These are phyloP conservation scores for Centroberyx gerrardi DNA, from an alignment of 2,797 vertebrate genomes.

Conservation along the genomic window DNA sequence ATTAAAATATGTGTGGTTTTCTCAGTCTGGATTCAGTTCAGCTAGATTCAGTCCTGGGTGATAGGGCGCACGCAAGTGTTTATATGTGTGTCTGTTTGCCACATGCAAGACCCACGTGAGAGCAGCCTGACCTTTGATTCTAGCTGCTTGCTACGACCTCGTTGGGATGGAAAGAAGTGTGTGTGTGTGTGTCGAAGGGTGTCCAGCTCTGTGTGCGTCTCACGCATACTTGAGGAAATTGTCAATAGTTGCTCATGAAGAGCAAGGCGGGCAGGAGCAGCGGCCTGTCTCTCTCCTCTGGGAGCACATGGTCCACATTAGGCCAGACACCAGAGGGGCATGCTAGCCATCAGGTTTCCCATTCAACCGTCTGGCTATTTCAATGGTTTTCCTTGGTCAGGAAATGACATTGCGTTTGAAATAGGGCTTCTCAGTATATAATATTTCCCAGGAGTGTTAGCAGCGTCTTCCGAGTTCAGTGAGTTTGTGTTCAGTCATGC, in stretches of 20 bases:
- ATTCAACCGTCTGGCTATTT: slow-evolving; percentile 52
- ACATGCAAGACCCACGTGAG: slow-evolving; percentile 58
- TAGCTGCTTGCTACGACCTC: slow-evolving; percentile 51
- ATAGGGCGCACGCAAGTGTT: not conserved
- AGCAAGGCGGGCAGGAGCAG: slow-evolving; percentile 39
- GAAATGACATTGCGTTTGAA: slow-evolving; percentile 75
- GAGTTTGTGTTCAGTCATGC: slow-evolving; percentile 80
- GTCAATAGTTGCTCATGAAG: slow-evolving; percentile 71
- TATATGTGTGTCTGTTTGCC: slow-evolving; percentile 34
- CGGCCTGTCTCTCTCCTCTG: slow-evolving; percentile 12
- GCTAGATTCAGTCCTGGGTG: not conserved
- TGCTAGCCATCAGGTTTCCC: slow-evolving; percentile 37
- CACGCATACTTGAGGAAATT: slow-evolving; percentile 84
- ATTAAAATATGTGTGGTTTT: too few species aligned
- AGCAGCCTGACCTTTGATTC: slow-evolving; percentile 68
- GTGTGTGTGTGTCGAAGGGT: slow-evolving; percentile 31
- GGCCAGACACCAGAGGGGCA: slow-evolving; percentile 36
- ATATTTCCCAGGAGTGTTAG: slow-evolving; percentile 67
- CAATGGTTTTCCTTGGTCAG: slow-evolving; percentile 56
- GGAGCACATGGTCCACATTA: slow-evolving; percentile 76
- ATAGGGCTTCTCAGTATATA: slow-evolving; percentile 59
- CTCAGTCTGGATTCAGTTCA: too few species aligned
- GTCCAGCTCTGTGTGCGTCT: slow-evolving; percentile 62
- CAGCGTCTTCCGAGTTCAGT: slow-evolving; percentile 67
- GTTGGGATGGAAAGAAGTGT: slow-evolving; percentile 22